These are phyloP conservation scores for Cephalopholis sonnerati DNA, from an alignment of 2,113 vertebrate species.

Conservation along the genomic window DNA sequence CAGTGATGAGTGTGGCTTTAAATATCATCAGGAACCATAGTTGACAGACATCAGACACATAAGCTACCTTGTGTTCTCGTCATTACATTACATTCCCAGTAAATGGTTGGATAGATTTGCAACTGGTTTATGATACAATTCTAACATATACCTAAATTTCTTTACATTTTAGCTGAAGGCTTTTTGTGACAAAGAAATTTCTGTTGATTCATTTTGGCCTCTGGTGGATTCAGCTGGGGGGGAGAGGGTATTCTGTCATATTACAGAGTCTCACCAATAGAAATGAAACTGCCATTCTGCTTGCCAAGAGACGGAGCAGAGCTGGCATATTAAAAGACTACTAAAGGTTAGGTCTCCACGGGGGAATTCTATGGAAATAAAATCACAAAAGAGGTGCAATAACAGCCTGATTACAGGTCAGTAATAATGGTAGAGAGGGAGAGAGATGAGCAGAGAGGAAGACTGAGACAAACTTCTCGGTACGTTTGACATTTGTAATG, in stretches of 20 bases:
- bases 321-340: slow-evolving; percentile 78
- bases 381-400: slow-evolving; percentile 64
- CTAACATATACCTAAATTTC: neutral
- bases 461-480: neutral
- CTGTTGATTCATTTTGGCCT: slow-evolving; percentile 19
- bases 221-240: slow-evolving; percentile 26
- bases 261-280: slow-evolving; percentile 63
- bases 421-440: slow-evolving; percentile 50
- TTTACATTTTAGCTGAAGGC: slow-evolving; percentile 25
- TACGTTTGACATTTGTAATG: slow-evolving; percentile 49
- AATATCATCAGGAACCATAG: neutral
- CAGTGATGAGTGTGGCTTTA: neutral
- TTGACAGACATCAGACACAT: neutral
- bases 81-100: neutral
- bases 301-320: slow-evolving; percentile 62
- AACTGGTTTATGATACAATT: slow-evolving; percentile 2
- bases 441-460: slow-evolving; percentile 1
- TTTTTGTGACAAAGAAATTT: slow-evolving; percentile 12
- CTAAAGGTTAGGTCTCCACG: slow-evolving; percentile 79
- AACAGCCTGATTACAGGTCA: slow-evolving; percentile 62
- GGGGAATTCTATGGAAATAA: slow-evolving; percentile 75
- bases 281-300: slow-evolving; percentile 74
- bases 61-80: neutral
- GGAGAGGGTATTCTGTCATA: slow-evolving; percentile 65
- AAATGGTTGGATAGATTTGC: neutral